Evolutionary conservation across 2,797 vertebrate species (phyloP), one percentile per base, ranked within the genome.

Genomic region (Sebastes minor): DNA sequence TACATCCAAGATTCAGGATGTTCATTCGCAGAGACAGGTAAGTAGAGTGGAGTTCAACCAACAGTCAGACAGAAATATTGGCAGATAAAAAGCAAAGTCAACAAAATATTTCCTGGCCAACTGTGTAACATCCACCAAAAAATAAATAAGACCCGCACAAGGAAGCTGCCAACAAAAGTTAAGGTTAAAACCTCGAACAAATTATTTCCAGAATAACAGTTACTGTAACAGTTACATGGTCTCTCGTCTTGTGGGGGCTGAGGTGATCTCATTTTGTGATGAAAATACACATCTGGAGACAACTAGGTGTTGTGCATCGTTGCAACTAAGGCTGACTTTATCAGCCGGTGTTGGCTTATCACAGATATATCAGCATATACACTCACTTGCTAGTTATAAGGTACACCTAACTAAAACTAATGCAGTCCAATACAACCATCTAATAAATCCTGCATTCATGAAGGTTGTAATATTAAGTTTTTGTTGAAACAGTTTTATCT

Each of bases 21-120:
- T 80, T 82, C 68, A 86, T 83, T 81, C n/a, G 16, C 57, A 76
- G 35, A 83, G 74, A 84, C 83, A 78, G 78, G 70, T 78, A 35
- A 72, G 74, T 49, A 38, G 53, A 79, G 67, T 25, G 23, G 33
- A 76, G 71, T 82, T 80, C 80, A 81, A 77, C 25, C 61, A 60
- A 33, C 18, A 76, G 67, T 52, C 56, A 76, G 35, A 62, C 42
- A 82, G 56, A 65, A 70, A 86, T 42, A 80, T 32, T 78, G 75
- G 64, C 68, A 74, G 73, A 62, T 69, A 18, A 81, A 62, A 88
- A 56, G 38, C 53, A 1, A 74, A 71, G 46, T 73, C 63, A 67
- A 74, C 35, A 16, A 25, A 78, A 27, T 75, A 23, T 38, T 42
- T 10, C 60, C 28, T 14, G 5, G 30, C 23, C 63, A 65, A 82